phyloP scores from a whole-genome alignment of 2,888 invertebrate species.

The Plusia festucae region DNA sequence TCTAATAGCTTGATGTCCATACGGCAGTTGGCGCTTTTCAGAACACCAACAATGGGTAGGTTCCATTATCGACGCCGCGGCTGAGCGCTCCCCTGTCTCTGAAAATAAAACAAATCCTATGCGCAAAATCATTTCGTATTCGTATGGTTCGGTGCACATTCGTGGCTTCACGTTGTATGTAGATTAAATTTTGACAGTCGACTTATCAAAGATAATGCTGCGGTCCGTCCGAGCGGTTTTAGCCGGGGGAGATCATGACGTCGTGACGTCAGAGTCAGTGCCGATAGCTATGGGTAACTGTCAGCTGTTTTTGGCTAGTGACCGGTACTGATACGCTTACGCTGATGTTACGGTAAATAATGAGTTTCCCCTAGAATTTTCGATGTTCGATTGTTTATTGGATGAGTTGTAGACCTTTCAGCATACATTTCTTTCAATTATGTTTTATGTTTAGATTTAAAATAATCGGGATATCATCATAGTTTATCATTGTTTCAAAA shows the following conservation, averaged over 20 bases:
- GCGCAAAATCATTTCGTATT: slow-evolving; percentile 72
- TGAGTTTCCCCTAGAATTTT: background rate
- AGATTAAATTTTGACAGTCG: slow-evolving; percentile 73
- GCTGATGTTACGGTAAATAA: background rate
- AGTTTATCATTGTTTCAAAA: too few species aligned
- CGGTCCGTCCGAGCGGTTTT: slow-evolving; percentile 54
- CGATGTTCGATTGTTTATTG: background rate
- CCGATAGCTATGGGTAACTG: slow-evolving; percentile 23
- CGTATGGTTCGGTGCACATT: slow-evolving; percentile 69
- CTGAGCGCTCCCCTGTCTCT: slow-evolving; percentile 69
- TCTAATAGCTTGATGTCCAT: slow-evolving; percentile 63
- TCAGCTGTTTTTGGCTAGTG: slow-evolving; percentile 31
- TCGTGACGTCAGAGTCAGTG: slow-evolving; percentile 40
- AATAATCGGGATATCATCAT: too few species aligned
- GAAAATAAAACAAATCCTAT: slow-evolving; percentile 76
- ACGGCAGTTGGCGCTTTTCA: slow-evolving; percentile 63
- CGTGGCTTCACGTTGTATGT: slow-evolving; percentile 65
- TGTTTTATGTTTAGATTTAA: too few species aligned
- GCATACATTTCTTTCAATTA: too few species aligned
- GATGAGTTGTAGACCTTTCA: too few species aligned
- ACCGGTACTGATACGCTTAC: background rate
- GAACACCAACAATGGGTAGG: slow-evolving; percentile 61
- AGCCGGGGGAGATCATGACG: slow-evolving; percentile 49
- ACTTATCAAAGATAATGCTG: slow-evolving; percentile 72
- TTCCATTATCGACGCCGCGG: slow-evolving; percentile 73